These are phyloP conservation scores for Syndactyla subalaris DNA, from an alignment of 2,797 vertebrate genomes.

Conservation along the genomic window DNA sequence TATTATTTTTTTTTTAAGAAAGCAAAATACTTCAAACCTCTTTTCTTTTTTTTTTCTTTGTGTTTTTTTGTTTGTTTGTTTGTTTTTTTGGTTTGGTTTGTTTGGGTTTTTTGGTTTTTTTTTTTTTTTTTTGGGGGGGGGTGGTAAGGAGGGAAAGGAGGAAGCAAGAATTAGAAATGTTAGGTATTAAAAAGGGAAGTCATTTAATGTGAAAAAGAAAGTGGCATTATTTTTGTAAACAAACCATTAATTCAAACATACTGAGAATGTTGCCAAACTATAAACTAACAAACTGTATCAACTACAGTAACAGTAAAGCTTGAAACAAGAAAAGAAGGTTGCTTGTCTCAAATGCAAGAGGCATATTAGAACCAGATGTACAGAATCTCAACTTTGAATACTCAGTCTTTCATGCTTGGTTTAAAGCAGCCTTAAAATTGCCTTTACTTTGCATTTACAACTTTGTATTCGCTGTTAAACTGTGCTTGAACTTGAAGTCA, in stretches of 20 bases:
- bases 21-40: not conserved
- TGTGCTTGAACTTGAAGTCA: constrained; percentile 77
- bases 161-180: not conserved
- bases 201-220: not conserved
- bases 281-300: constrained; percentile 32
- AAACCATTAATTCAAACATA: not conserved
- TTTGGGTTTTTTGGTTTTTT: no score
- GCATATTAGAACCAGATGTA: constrained; percentile 80
- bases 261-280: not conserved
- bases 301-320: constrained; percentile 59
- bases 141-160: not conserved
- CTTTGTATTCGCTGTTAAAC: constrained; percentile 79
- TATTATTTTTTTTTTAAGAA: not conserved
- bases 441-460: constrained; percentile 81
- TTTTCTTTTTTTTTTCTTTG: accelerated
- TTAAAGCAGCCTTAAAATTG: constrained; percentile 78
- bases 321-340: constrained; percentile 67
- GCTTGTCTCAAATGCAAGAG: constrained; percentile 69
- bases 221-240: not conserved
- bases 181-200: not conserved
- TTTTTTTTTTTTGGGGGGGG: accelerated
- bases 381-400: constrained; percentile 75
- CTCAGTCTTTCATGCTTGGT: constrained; percentile 78
- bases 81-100: not conserved
- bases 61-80: no score